Percentiles rank a stretch among this genome's conserved stretches.
These are phyloP conservation scores for Halictus ligatus DNA, from an alignment of 2,888 invertebrate species.

Conservation along the genomic window DNA sequence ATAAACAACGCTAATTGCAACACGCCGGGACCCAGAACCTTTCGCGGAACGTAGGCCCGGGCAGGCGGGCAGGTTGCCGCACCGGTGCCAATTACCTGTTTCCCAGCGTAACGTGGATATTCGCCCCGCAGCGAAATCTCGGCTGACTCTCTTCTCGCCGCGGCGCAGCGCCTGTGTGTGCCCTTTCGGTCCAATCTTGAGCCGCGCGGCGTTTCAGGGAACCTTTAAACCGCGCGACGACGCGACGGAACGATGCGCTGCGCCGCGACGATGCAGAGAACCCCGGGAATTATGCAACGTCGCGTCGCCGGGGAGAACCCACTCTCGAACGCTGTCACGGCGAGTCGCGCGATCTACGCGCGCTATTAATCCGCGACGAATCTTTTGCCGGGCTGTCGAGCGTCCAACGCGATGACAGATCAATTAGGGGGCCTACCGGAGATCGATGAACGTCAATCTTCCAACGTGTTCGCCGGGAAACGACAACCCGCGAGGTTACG, in stretches of 20 bases:
- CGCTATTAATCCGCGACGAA: slow-evolving; percentile 57
- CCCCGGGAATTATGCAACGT: neutral
- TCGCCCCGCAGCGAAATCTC: slow-evolving; percentile 51
- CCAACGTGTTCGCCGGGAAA: neutral
- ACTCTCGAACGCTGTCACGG: slow-evolving; percentile 35
- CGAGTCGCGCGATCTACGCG: slow-evolving; percentile 29
- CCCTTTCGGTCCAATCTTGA: slow-evolving; percentile 55
- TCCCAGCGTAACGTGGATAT: slow-evolving; percentile 61
- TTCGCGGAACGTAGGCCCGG: neutral
- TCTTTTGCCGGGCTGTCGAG: slow-evolving; percentile 30
- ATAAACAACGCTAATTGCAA: slow-evolving; percentile 58
- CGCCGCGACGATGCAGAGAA: neutral
- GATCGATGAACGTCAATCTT: slow-evolving; percentile 39
- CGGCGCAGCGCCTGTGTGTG: slow-evolving; percentile 29
- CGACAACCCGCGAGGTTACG: slow-evolving; percentile 1
- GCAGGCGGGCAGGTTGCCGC: neutral
- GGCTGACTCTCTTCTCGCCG: neutral
- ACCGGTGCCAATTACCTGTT: slow-evolving; percentile 62
- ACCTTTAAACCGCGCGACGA: slow-evolving; percentile 54
- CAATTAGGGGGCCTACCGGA: slow-evolving; percentile 56
- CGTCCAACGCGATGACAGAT: slow-evolving; percentile 58
- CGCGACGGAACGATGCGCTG: slow-evolving; percentile 40
- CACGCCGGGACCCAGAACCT: slow-evolving; percentile 44
- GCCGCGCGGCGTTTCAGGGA: slow-evolving; percentile 22
- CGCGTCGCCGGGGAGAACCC: neutral